Base-by-base conservation (phyloP, 2,888 invertebrate genomes). In the Drosophila bunnanda region DNA sequence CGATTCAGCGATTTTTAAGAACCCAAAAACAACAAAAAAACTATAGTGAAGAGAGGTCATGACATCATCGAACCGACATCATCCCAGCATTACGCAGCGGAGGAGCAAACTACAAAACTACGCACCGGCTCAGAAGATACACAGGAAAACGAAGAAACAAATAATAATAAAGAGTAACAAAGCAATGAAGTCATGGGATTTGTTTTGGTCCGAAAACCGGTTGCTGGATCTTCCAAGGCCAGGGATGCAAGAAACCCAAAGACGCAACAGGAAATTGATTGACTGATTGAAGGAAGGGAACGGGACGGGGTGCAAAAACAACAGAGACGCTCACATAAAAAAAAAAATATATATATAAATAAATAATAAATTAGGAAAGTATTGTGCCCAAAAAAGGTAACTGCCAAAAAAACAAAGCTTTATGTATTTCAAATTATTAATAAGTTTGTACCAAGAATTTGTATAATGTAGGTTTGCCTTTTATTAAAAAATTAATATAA, bases 101-200 rank as follows among this genome's bases (percentile, higher is more conserved):
- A 2, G 50, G 20, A 34, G 34, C 50, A 52, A n/a, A n/a, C n/a
- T n/a, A n/a, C 22, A 52, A 53, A 36, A 53, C 48, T n/a, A 58
- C 57, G 34, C 48, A 28, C 32, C 50, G 34, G 57, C 48, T 48
- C 13, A 46, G 34, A 36, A 48, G 36, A 50, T 15, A 28, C 17
- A 34, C 13, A 52, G 22, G 6, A 34, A 52, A 22, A 4, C 28
- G 20, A 28, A 13, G 38, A 38, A 20, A 30, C 22, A 15, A 17
- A 43, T 15, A 28, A 55, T 9, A 38, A 17, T 4, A 43, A 20
- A 12, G 17, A 39, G 41, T n/a, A 62, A 28, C 64, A 20, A 65
- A 34, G 34, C 55, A 34, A 38, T 67, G 67, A 67, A 68, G 67
- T 67, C 67, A 67, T 67, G 68, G 44, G 38, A 25, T 55, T 56